A percentile compares a stretch with the other conserved stretches of the same genome.
These are phyloP conservation scores for Sanderia malayensis DNA, from an alignment of 30 jellyfish, hydroid and myxozoan genomes.

Conservation along the genomic window DNA sequence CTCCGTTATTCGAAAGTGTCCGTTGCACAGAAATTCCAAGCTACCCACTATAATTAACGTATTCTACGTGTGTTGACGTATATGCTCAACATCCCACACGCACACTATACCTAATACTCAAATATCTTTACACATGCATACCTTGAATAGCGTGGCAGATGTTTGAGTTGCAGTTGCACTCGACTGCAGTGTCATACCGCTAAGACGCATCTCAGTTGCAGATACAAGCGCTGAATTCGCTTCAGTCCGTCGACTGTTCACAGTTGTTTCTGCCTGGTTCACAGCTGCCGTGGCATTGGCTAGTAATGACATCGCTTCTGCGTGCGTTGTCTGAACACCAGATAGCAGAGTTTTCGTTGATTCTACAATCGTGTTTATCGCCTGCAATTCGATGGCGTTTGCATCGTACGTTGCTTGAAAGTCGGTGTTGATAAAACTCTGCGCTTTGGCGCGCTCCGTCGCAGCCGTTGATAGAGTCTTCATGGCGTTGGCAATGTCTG, in stretches of 20 bases:
- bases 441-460: conserved; percentile 68
- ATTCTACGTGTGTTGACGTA: no score
- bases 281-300: conserved; percentile 69
- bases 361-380: conserved; percentile 63
- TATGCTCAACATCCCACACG: not conserved
- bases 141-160: conserved; percentile 77
- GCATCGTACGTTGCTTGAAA: conserved; percentile 77
- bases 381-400: conserved; percentile 70
- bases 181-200: conserved; percentile 73
- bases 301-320: conserved; percentile 52
- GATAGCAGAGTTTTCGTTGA: conserved; percentile 37
- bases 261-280: conserved; percentile 65
- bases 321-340: conserved; percentile 60
- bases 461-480: conserved; percentile 63
- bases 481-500: conserved; percentile 70
- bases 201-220: conserved; percentile 79
- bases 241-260: conserved; percentile 38
- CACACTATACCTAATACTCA: no score
- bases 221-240: conserved; percentile 71
- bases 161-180: conserved; percentile 44
- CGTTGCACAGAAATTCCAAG: no score
- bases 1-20: no score
- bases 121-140: no score
- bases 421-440: conserved; percentile 40
- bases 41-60: no score